Percentiles rank a stretch among this genome's conserved stretches.
These are phyloP conservation scores for Mylabris sibirica DNA, from an alignment of 2,888 invertebrate genomes.

Conservation along the genomic window DNA sequence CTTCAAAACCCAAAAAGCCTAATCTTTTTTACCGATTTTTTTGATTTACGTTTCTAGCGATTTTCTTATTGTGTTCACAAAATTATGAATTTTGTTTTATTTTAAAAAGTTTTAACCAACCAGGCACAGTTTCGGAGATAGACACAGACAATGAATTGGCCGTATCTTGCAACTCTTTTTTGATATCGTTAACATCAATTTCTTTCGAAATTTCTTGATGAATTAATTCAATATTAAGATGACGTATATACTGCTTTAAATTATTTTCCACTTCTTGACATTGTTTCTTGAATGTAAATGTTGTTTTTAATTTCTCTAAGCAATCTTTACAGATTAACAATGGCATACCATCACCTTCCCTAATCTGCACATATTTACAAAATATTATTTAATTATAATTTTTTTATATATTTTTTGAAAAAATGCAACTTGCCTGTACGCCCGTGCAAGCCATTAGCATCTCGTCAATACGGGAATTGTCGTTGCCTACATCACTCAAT, in stretches of 20 bases:
- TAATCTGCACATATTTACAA: constrained; percentile 50
- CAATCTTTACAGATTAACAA: constrained; percentile 56
- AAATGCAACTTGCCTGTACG: constrained; percentile 55
- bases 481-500: constrained; percentile 49
- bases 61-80: no score
- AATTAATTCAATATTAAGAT: background rate
- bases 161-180: constrained; percentile 50
- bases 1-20: no score
- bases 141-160: constrained; percentile 41
- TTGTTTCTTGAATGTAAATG: constrained; percentile 57
- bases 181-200: constrained; percentile 43
- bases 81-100: no score
- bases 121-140: no score
- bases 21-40: no score
- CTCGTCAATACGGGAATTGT: constrained; percentile 61
- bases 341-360: constrained; percentile 57
- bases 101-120: background rate
- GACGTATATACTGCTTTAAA: constrained; percentile 45
- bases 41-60: no score
- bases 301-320: constrained; percentile 52
- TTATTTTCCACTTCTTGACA: constrained; percentile 55
- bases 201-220: constrained; percentile 44
- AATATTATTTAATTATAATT: constrained; percentile 8
- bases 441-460: constrained; percentile 63
- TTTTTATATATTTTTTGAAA: no score